Evolutionary conservation across 2,888 invertebrate species (phyloP).

Genomic region (Syrista parreyssii): DNA sequence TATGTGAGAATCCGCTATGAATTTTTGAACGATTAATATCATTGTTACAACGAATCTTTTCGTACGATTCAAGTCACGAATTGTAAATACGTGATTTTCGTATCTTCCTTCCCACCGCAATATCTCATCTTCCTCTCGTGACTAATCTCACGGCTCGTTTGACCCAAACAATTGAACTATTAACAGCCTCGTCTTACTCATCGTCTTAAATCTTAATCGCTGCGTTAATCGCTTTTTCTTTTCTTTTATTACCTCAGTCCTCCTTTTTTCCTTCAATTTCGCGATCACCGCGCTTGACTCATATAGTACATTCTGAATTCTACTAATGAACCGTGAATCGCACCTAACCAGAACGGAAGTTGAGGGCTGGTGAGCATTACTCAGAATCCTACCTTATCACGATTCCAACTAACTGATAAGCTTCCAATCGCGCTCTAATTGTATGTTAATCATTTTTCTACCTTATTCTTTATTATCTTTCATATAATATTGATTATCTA

Average conservation of each 20-base stretch:
- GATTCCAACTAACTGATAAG: neutral
- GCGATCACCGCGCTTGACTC: neutral
- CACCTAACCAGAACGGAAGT: neutral
- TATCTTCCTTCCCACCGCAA: neutral
- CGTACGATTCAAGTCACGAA: neutral
- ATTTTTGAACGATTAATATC: neutral
- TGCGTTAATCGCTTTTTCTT: constrained; percentile 15
- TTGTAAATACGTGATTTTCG: neutral
- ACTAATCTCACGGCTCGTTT: constrained; percentile 27
- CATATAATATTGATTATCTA: neutral
- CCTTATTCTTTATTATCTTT: neutral
- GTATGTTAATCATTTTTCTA: neutral
- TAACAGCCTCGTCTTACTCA: constrained; percentile 30
- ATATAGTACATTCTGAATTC: constrained; percentile 14
- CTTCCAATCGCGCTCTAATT: neutral
- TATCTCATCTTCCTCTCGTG: constrained; percentile 7
- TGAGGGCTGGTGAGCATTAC: neutral
- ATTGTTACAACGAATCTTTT: too few species aligned
- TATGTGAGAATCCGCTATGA: neutral
- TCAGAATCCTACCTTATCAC: neutral
- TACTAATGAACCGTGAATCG: neutral
- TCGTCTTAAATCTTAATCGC: constrained; percentile 18
- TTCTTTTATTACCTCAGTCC: neutral
- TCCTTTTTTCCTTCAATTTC: neutral
- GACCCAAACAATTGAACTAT: constrained; percentile 36